Evolutionary conservation across 2,113 vertebrate genomes (phyloP).

Genomic region (Castor canadensis): DNA sequence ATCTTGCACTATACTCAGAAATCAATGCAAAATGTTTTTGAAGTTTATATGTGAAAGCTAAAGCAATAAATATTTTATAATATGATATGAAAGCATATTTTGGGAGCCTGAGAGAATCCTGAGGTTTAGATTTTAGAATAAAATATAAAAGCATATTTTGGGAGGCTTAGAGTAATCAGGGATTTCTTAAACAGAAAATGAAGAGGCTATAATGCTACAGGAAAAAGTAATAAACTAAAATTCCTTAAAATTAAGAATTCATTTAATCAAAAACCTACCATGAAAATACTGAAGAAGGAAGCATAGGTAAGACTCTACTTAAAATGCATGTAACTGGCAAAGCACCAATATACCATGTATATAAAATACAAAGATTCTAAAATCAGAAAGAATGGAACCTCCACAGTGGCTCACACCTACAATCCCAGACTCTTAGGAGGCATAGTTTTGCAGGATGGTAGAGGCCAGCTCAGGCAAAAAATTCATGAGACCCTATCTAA

Average conservation of each 20-base stretch:
- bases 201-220: not conserved
- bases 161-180: not conserved
- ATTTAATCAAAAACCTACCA: not conserved
- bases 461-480: too few species aligned
- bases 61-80: not conserved
- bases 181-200: not conserved
- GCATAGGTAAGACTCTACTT: not conserved
- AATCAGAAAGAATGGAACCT: not conserved
- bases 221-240: not conserved
- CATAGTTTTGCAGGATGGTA: too few species aligned
- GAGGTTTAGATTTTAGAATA: too few species aligned
- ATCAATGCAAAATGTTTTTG: not conserved
- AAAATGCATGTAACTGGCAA: not conserved
- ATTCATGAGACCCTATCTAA: too few species aligned
- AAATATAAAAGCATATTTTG: not conserved
- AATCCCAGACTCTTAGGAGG: too few species aligned
- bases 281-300: not conserved
- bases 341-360: not conserved
- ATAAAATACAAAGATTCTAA: not conserved
- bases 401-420: too few species aligned
- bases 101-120: too few species aligned
- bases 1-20: too few species aligned
- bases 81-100: not conserved
- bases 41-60: not conserved
- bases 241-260: not conserved